These are phyloP conservation scores for Hapalemur alaotrensis DNA, from an alignment of 2,797 vertebrate species.

Conservation along the genomic window DNA sequence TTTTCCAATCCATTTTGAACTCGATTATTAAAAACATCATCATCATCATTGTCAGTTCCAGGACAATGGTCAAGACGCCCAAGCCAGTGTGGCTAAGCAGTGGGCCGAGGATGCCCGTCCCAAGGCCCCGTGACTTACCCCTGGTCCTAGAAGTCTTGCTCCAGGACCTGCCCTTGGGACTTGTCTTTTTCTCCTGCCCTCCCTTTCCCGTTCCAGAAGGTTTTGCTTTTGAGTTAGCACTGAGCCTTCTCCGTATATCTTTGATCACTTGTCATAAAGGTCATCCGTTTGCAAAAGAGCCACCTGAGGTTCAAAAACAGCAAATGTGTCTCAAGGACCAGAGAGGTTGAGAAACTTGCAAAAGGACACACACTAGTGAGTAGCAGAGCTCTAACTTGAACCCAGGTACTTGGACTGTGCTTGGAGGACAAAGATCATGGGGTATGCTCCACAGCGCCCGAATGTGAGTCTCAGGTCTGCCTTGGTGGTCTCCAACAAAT, in stretches of 20 bases:
- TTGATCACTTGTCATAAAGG: background rate
- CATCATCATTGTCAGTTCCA: accelerated
- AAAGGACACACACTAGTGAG: background rate
- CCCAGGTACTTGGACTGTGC: background rate
- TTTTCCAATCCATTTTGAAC: background rate
- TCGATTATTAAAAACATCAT: background rate
- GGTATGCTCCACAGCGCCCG: background rate
- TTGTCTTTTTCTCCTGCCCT: background rate
- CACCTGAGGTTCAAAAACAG: background rate
- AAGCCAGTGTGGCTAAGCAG: background rate
- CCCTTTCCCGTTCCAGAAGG: background rate
- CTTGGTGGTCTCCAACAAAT: background rate
- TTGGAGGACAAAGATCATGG: background rate
- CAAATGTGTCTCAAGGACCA: background rate
- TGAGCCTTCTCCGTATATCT: background rate
- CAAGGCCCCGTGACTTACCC: background rate
- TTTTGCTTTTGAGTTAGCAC: background rate
- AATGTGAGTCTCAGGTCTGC: background rate
- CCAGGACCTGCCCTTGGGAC: accelerated
- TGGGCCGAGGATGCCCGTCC: background rate
- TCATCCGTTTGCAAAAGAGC: background rate
- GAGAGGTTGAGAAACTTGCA: background rate
- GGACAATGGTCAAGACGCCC: background rate
- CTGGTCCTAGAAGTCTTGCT: background rate
- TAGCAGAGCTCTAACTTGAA: background rate